Conservation (phyloP, 2,888 invertebrate genomes). For the Deilephila porcellus region DNA sequence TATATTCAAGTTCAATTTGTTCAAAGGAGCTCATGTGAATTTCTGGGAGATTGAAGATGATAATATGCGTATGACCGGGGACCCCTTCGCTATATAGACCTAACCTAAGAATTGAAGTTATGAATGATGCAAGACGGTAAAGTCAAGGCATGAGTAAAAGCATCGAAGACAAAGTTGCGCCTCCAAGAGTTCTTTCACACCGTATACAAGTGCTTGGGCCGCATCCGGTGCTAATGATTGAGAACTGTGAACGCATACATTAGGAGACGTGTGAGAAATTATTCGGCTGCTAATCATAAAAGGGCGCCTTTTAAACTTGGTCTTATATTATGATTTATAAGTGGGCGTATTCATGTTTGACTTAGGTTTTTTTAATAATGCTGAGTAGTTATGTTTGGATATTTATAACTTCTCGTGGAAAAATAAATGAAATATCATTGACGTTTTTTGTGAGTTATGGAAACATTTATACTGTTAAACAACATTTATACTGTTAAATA, state of each 20-base stretch:
- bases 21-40: too few species aligned
- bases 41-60: too few species aligned
- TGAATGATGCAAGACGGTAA: too few species aligned
- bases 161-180: slow-evolving; percentile 1
- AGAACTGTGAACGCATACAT: slow-evolving; percentile 27
- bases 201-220: slow-evolving; percentile 28
- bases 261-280: slow-evolving; percentile 29
- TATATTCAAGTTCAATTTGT: too few species aligned
- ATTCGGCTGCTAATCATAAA: slow-evolving; percentile 16
- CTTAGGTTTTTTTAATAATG: background rate
- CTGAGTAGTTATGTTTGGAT: background rate
- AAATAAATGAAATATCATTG: too few species aligned
- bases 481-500: too few species aligned
- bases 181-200: slow-evolving; percentile 28
- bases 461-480: too few species aligned
- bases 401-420: background rate
- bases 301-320: background rate
- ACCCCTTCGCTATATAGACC: too few species aligned
- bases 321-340: background rate
- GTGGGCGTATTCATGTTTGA: background rate
- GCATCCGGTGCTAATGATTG: slow-evolving; percentile 32
- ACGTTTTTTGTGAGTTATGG: too few species aligned
- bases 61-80: too few species aligned
- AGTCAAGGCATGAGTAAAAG: background rate
- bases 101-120: too few species aligned